These are phyloP conservation scores for Charadrius vociferus DNA, from an alignment of 2,113 vertebrate species.

Conservation along the genomic window DNA sequence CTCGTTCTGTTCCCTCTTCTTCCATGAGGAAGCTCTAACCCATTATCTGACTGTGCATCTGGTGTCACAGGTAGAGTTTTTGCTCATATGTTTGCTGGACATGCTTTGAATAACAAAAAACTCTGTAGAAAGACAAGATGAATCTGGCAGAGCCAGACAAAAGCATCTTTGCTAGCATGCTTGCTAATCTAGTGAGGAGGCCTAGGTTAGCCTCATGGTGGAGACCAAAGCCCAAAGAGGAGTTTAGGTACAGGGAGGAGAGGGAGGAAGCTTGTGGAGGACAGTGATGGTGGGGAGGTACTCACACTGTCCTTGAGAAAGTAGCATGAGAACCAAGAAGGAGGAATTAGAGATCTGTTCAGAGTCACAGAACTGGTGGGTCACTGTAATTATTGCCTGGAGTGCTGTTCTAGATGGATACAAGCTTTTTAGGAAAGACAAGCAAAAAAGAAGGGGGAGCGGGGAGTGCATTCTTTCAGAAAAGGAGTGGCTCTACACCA, in stretches of 20 bases:
- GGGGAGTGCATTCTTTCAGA: not conserved
- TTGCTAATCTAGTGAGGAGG: not conserved
- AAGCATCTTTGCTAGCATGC: not conserved
- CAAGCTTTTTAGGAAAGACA: not conserved
- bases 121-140: not conserved
- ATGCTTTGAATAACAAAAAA: not conserved
- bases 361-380: not conserved
- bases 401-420: not conserved
- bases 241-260: not conserved
- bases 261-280: not conserved
- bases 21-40: not conserved
- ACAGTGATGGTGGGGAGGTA: not conserved
- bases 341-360: not conserved
- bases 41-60: not conserved
- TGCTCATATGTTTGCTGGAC: not conserved
- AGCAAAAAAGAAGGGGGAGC: not conserved
- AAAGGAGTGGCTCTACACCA: not conserved
- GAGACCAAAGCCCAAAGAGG: not conserved
- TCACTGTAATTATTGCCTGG: not conserved
- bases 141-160: not conserved
- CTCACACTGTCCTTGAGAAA: not conserved
- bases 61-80: not conserved
- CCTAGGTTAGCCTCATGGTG: not conserved
- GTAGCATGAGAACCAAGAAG: not conserved
- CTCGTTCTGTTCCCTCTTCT: not conserved